A percentile compares a stretch with the other conserved stretches of the same genome.
These are phyloP conservation scores for Forficula auricularia DNA, from an alignment of 1,140 invertebrate genomes.

Conservation along the genomic window DNA sequence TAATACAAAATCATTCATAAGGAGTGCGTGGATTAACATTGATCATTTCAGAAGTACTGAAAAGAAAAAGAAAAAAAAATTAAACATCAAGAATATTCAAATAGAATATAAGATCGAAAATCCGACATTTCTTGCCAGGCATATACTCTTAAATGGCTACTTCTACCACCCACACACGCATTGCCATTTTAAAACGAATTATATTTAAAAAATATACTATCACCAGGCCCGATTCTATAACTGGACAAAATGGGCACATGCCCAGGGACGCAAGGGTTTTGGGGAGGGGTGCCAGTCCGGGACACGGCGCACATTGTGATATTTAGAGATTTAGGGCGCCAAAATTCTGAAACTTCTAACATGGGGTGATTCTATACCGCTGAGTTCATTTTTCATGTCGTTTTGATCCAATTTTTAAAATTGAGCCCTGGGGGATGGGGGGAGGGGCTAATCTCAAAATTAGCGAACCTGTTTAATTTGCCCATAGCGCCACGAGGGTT, in stretches of 20 bases:
- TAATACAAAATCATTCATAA: slow-evolving; percentile 29
- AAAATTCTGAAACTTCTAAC: too few relatives aligned
- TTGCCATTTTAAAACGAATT: background rate
- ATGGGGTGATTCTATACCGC: too few relatives aligned
- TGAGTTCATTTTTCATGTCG: too few relatives aligned
- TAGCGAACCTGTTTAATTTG: too few relatives aligned
- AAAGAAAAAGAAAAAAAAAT: slow-evolving; percentile 24
- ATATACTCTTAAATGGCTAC: background rate
- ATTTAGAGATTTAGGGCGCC: too few relatives aligned
- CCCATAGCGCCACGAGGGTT: too few relatives aligned
- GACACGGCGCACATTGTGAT: too few relatives aligned
- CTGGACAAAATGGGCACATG: background rate
- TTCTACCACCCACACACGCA: background rate
- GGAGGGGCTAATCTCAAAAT: too few relatives aligned
- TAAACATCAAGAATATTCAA: background rate
- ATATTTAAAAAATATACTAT: background rate
- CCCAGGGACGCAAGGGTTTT: too few relatives aligned
- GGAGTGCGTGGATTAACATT: slow-evolving; percentile 59
- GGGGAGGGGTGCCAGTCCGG: too few relatives aligned
- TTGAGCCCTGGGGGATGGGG: too few relatives aligned
- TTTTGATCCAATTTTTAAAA: too few relatives aligned
- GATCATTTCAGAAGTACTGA: slow-evolving; percentile 60
- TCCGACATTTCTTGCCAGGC: background rate
- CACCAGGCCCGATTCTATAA: background rate
- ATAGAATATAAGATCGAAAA: background rate